Evolutionary conservation across 2,113 vertebrate genomes (phyloP), one percentile per base, ranked within the genome.

Genomic region (Cyprinodon tularosa): DNA sequence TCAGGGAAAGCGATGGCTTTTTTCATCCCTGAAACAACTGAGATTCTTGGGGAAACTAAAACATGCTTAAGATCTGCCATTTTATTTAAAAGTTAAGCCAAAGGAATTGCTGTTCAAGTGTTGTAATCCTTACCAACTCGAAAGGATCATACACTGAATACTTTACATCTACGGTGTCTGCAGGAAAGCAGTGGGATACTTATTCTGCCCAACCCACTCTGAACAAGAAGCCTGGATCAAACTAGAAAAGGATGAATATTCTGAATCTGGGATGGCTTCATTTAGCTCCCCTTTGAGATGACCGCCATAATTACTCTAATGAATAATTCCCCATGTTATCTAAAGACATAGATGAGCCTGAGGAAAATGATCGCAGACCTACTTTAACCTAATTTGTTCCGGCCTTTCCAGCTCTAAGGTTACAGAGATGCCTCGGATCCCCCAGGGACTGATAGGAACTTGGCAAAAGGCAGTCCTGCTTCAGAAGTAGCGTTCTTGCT

Each of bases 251-350:
- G 37, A 67, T 48, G 66, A 48, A 53, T 60, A 66, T 15, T 71
- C 50, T 57, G 39, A 72, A 70, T 66, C 40, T 48, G 42, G 39
- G 71, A 66, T 3, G 9, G 59, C 68, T 80, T 78, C 44, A 68
- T 44, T 72, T 71, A 13, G 13, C 48, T 53, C 76, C 62, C 74
- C 80, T 72, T 62, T 62, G 82, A 89, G 84, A 86, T 12, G 73
- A 65, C 48, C 12, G 20, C 71, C 68, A 62, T 75, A 83, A 89
- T 88, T 84, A 88, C 64, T 42, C 78, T 72, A 59, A 84, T 83
- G 71, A 86, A 78, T 82, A 86, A 87, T 78, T 85, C 80, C 50
- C 73, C 73, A 74, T 3, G 40, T 66, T 71, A 59, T 74, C 80
- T 78, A 60, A 36, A 39, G 76, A 82, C 68, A 76, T 38, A 14